phyloP scores from a whole-genome alignment of 2,888 invertebrate species.

The Lithophane leautieri region DNA sequence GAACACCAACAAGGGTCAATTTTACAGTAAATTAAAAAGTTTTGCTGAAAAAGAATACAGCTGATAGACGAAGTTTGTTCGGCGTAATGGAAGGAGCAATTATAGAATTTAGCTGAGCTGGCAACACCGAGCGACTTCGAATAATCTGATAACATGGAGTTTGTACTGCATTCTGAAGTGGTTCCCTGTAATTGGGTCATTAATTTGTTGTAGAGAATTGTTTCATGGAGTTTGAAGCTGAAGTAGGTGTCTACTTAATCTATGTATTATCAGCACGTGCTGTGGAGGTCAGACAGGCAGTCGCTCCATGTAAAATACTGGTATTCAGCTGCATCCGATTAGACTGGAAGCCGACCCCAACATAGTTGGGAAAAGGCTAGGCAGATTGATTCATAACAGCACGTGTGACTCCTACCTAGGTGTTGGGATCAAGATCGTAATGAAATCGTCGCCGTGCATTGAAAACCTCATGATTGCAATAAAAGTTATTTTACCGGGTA shows the following conservation, averaged over 20 bases:
- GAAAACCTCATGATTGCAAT: too few relatives aligned
- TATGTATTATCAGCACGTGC: neutral
- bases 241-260: neutral
- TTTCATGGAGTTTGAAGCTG: neutral
- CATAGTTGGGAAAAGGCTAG: too few relatives aligned
- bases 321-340: too few relatives aligned
- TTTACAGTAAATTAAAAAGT: conserved; percentile 51
- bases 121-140: conserved; percentile 29
- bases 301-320: too few relatives aligned
- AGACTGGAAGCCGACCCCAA: too few relatives aligned
- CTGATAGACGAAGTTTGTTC: conserved; percentile 60
- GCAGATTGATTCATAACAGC: too few relatives aligned
- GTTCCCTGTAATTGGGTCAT: conserved; percentile 34
- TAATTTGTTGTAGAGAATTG: conserved; percentile 14
- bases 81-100: conserved; percentile 73
- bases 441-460: too few relatives aligned
- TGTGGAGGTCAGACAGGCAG: too few relatives aligned
- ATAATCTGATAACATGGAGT: conserved; percentile 56
- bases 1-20: conserved; percentile 27
- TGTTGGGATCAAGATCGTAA: neutral
- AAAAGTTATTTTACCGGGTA: too few relatives aligned
- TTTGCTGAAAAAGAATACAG: conserved; percentile 54
- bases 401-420: neutral
- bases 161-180: conserved; percentile 48
- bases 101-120: conserved; percentile 72